Percentiles rank a stretch among this genome's conserved stretches.
Conservation (phyloP, 2,888 invertebrate genomes). For the Dichetophora obliterata region DNA sequence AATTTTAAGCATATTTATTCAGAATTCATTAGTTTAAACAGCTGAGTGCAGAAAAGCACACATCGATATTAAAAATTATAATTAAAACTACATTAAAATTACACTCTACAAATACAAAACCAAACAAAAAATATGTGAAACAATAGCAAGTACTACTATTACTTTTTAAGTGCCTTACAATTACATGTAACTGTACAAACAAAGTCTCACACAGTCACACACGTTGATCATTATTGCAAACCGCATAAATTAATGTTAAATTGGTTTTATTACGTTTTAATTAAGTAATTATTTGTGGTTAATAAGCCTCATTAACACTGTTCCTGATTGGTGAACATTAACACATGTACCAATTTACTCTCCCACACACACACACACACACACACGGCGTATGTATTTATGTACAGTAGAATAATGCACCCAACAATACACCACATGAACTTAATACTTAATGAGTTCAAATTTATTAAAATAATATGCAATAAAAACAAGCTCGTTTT, state of each 20-base stretch:
- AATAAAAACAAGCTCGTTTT: no score
- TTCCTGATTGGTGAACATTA: conserved; percentile 6
- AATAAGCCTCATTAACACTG: conserved; percentile 34
- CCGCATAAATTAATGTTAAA: conserved; percentile 50
- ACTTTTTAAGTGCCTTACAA: conserved; percentile 10
- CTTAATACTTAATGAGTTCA: no score
- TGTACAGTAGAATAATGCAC: no score
- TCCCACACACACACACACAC: conserved; percentile 13
- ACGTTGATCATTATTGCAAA: conserved; percentile 48
- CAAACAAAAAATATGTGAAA: neutral
- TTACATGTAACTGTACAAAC: neutral
- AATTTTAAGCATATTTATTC: no score
- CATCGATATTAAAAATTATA: no score
- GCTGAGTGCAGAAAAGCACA: no score
- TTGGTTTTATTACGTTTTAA: conserved; percentile 58
- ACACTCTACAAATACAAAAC: neutral
- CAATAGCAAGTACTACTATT: neutral
- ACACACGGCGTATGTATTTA: neutral
- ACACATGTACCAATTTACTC: neutral
- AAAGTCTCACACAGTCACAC: neutral
- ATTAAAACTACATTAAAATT: no score
- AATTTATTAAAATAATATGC: no score
- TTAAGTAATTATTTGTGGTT: conserved; percentile 50
- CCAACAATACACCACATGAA: no score
- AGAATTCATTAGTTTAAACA: no score